Evolutionary conservation across 1,140 invertebrate species (phyloP).

Genomic region (Drosophila lacertosa): DNA sequence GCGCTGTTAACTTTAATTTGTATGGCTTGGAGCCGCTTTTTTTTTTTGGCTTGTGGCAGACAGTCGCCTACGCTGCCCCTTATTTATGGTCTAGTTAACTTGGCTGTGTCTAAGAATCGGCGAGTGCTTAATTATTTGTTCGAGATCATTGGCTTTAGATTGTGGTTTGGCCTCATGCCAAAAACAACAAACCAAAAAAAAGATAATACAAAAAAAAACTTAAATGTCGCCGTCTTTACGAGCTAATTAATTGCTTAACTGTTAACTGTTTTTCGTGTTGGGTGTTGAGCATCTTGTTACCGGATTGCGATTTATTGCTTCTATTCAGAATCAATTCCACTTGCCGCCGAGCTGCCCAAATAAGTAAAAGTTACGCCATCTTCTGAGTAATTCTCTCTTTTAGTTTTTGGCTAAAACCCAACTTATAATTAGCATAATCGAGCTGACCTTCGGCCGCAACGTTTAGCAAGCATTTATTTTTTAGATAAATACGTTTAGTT

Average conservation of each 20-base stretch:
- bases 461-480: conserved; percentile 41
- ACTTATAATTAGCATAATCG: conserved; percentile 49
- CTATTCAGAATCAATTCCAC: conserved; percentile 28
- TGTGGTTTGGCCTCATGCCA: conserved; percentile 60
- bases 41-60: conserved; percentile 40
- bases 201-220: conserved; percentile 14
- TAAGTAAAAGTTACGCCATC: conserved; percentile 31
- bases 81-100: conserved; percentile 39
- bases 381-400: neutral
- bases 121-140: conserved; percentile 59
- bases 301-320: conserved; percentile 5
- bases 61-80: conserved; percentile 38
- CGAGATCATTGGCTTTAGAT: conserved; percentile 49
- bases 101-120: conserved; percentile 32
- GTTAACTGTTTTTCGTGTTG: conserved; percentile 39
- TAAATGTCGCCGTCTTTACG: conserved; percentile 39
- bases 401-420: conserved; percentile 2
- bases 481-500: conserved; percentile 40
- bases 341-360: conserved; percentile 3
- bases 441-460: conserved; percentile 54
- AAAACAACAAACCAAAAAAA: conserved; percentile 20
- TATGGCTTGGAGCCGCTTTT: conserved; percentile 13
- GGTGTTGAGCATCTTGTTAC: conserved; percentile 67
- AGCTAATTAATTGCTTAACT: conserved; percentile 67
- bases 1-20: conserved; percentile 26